Base-by-base conservation (phyloP, 2,888 invertebrate species). In the Drosophila cognata region DNA sequence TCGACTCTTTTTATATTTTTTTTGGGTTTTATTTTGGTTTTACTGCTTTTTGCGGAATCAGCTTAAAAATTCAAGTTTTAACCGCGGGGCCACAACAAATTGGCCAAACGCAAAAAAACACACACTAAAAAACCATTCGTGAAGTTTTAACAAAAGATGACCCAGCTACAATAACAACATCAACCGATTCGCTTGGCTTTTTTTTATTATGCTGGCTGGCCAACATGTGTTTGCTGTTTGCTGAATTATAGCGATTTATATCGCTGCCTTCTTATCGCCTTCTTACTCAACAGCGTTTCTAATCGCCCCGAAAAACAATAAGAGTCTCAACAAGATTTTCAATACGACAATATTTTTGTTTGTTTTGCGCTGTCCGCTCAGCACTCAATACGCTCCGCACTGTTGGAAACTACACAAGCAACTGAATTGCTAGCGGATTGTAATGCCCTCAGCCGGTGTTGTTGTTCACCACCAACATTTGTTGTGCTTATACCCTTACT, bases 21-120 rank as follows among this genome's bases (percentile, higher is more conserved):
- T 53, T 41, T 35, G 50, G 31, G 66, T 75, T 62, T 74, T 50
- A 11, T 73, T 70, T 56, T 62, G 41, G 57, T 63, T 58, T 51
- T 61, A 59, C 35, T 55, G 48, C 28, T 78, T 83, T 81, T 87
- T 70, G 89, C 89, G 80, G 82, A 85, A 81, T 89, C 89, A 90
- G 90, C 89, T 85, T 83, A 65, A 81, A 78, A 88, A 85, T 90
- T 89, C 91, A 89, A 89, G 89, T 90, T 90, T 90, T 83, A 84
- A 81, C 68, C 74, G 79, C 78, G 65, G 77, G 76, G 77, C 76
- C 68, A 73, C 61, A 46, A 63, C 38, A 38, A 74, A 74, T 67
- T 58, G 70, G 72, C 63, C 41, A 78, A 71, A 65, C 68, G 74
- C 72, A 77, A 75, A 78, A 75, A 75, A 79, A 66, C 31, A 71